A percentile compares a stretch with the other conserved stretches of the same genome.
Evolutionary conservation across 2,797 vertebrate species (phyloP).

Genomic region (Siniperca scherzeri): DNA sequence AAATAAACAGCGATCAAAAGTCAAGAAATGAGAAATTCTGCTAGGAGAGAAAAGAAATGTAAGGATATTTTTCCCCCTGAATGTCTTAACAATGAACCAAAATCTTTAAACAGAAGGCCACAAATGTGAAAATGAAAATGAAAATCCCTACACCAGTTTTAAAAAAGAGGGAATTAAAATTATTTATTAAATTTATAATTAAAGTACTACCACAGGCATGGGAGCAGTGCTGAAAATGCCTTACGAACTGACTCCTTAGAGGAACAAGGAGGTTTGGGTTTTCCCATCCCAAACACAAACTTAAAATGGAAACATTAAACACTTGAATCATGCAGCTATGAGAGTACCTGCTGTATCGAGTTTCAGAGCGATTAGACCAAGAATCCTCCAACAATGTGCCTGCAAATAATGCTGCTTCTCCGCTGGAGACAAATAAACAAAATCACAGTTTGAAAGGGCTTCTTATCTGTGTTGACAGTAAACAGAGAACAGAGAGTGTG

Average conservation of each 20-base stretch:
- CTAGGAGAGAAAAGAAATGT: not conserved
- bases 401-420: not conserved
- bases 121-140: not conserved
- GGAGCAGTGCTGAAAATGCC: not conserved
- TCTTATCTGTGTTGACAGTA: constrained; percentile 60
- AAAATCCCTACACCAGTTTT: no score
- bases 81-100: not conserved
- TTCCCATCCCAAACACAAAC: not conserved
- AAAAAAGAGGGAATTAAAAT: not conserved
- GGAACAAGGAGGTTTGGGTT: not conserved
- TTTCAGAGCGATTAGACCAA: constrained; percentile 51
- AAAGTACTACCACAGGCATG: not conserved
- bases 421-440: constrained; percentile 50
- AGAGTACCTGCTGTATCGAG: constrained; percentile 6
- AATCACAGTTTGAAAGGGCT: constrained; percentile 30
- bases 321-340: not conserved
- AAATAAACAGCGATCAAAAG: not conserved
- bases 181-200: not conserved
- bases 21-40: not conserved
- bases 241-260: not conserved
- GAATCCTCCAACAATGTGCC: constrained; percentile 47
- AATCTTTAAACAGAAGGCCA: not conserved
- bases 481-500: constrained; percentile 57
- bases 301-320: constrained; percentile 18
- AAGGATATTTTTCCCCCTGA: not conserved